Base-by-base conservation (phyloP, 2,888 invertebrate species). In the Ichneumoninae sp. region DNA sequence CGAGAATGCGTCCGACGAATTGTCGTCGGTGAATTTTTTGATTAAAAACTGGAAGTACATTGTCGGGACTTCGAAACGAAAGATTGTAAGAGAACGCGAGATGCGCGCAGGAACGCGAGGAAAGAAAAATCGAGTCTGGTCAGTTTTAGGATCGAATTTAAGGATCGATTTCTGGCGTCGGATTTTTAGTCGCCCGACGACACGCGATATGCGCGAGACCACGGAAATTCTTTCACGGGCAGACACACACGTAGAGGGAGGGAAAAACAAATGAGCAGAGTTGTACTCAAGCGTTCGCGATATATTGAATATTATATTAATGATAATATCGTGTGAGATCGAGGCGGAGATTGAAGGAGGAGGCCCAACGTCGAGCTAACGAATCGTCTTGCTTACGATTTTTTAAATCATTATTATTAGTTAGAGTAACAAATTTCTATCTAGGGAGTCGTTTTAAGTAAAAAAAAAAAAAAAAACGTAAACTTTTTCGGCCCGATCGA, bases 351-450 rank as follows among this genome's bases (percentile, higher is more conserved):
- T 36, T 33, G 54, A 65, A n/a, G 65, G 52, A 65, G 66, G 60
- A 71, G 47, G 60, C 74, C 71, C 83, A 74, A 87, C 73, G 75
- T 79, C 70, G 81, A 86, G 44, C 84, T 83, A 69, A 85, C 84
- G 79, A 87, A 86, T 83, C 81, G 87, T 86, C 87, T 44, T 85
- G 89, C 87, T 88, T 88, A 88, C 83, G 80, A 87, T 85, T 87
- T 84, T 83, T 79, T 71, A 70, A 40, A 40, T 52, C 76, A 76
- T 69, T 63, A 75, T 89, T 88, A 87, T 90, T 91, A 90, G 91
- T 90, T 91, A 90, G 90, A 90, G 89, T 91, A 91, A 91, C 89
- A 89, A 91, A 90, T 91, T 90, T 85, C 47, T 87, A 87, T 87
- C 87, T 89, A 89, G 87, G 81, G 87, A 87, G 87, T 89, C 88